Evolutionary conservation across 2,888 invertebrate genomes (phyloP), one percentile per base, ranked within the genome.

Genomic region (Celastrina argiolus): DNA sequence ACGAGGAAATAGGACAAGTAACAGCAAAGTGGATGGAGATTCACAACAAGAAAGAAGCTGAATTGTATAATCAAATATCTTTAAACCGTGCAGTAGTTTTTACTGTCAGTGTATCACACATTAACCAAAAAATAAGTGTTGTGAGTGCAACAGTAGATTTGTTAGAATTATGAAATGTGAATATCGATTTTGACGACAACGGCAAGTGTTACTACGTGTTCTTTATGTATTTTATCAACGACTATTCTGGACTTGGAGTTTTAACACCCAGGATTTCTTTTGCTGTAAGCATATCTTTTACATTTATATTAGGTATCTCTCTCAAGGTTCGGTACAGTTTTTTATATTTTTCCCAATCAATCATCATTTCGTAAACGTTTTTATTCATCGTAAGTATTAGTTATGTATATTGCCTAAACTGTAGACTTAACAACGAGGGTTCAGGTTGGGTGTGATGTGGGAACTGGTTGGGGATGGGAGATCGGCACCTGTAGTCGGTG

Each of bases 401-500:
- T 31, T 31, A 31, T 3, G 5, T 31, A 7, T 31, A 4, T 34
- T 18, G 16, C 31, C 16, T 34, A 34, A 10, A 59, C 56, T 22
- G 18, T 56, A n/a, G n/a, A n/a, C 3, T 56, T 22, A 3, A 6
- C 31, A 26, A n/a, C n/a, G 45, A 28, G 63, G 14, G 45, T 16
- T 18, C 22, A 14, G 61, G 2, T 45, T 12, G 28, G 14, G 41
- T 64, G 64, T 18, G 12, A 42, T n/a, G 42, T 39, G 63, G 34
- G 16, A n/a, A 18, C 12, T 12, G 58, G 41, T 34, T 51, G 51
- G 26, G 26, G 41, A 36, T 58, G n/a, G 39, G 56, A 36, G 7
- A 42, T 28, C 36, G 2, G 26, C 66, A 78, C 78, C 78, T 68
- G 84, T 95, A 74, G 14, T 93, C 77, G 94, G 92, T 1, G 95